These are phyloP conservation scores for Chromoteleia sp. DNA, from an alignment of 2,888 invertebrate genomes.

Conservation along the genomic window DNA sequence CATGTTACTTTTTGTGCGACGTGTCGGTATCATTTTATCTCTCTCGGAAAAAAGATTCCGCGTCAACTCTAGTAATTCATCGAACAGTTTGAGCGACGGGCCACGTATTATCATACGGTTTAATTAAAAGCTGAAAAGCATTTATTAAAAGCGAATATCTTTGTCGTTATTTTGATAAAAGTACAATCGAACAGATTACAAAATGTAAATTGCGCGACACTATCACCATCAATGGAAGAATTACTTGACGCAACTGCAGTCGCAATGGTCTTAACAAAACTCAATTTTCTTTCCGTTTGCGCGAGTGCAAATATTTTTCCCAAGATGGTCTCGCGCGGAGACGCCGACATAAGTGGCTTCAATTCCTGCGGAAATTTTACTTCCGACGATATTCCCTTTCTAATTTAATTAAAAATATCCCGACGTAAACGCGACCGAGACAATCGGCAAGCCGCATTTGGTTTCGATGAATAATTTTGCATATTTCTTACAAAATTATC, in stretches of 20 bases:
- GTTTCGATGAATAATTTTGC: conserved; percentile 59
- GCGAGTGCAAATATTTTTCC: conserved; percentile 40
- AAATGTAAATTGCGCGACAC: conserved; percentile 26
- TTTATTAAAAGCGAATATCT: background rate
- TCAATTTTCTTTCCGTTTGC: conserved; percentile 39
- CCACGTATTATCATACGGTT: conserved; percentile 34
- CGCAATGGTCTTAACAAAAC: conserved; percentile 40
- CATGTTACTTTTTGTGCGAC: background rate
- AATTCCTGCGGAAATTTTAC: conserved; percentile 44
- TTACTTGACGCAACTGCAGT: conserved; percentile 36
- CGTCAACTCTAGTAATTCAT: conserved; percentile 16
- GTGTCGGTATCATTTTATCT: conserved; percentile 20
- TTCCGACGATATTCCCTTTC: conserved; percentile 37
- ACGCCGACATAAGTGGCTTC: conserved; percentile 22
- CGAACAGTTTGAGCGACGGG: conserved; percentile 2
- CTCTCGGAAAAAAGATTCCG: conserved; percentile 14
- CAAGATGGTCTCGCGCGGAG: conserved; percentile 3
- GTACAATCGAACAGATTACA: conserved; percentile 14
- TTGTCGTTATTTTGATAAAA: conserved; percentile 33
- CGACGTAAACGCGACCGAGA: conserved; percentile 26
- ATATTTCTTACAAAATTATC: conserved; percentile 46
- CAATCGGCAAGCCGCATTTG: conserved; percentile 40
- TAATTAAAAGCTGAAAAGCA: conserved; percentile 35
- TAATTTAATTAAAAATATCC: conserved; percentile 60
- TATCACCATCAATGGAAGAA: conserved; percentile 33